phyloP scores from a whole-genome alignment of 2,888 invertebrate genomes.

The Polymixis lichenea region DNA sequence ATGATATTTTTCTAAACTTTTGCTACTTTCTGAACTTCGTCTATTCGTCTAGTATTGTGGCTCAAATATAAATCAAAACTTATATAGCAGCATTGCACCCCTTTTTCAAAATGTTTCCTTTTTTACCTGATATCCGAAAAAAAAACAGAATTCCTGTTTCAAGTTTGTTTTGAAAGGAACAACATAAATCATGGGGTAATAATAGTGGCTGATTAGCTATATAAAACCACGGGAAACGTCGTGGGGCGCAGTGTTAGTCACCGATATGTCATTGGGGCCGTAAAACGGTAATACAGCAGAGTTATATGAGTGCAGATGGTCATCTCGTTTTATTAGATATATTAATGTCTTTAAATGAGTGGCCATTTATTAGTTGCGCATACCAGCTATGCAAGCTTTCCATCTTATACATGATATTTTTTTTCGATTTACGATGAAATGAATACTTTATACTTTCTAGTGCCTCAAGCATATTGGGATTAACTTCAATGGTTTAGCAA shows the following conservation, averaged over 20 bases:
- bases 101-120: constrained; percentile 22
- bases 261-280: constrained; percentile 63
- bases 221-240: constrained; percentile 59
- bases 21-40: background rate
- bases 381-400: constrained; percentile 40
- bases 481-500: constrained; percentile 9
- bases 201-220: constrained; percentile 61
- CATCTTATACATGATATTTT: constrained; percentile 41
- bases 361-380: constrained; percentile 58
- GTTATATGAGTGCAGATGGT: constrained; percentile 59
- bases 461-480: constrained; percentile 17
- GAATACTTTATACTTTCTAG: background rate
- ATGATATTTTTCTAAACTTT: constrained; percentile 13
- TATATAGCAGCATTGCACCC: constrained; percentile 19
- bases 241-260: constrained; percentile 54
- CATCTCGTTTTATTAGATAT: constrained; percentile 66
- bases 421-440: constrained; percentile 46
- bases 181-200: constrained; percentile 63
- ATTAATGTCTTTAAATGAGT: constrained; percentile 66
- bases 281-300: constrained; percentile 63
- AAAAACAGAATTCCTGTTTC: constrained; percentile 14
- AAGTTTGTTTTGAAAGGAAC: constrained; percentile 38
- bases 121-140: constrained; percentile 26
- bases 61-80: constrained; percentile 43
- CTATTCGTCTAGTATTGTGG: constrained; percentile 2